Percentiles rank a stretch among this genome's conserved stretches.
These are phyloP conservation scores for Corvus hawaiiensis DNA, from an alignment of 2,113 vertebrate genomes.

Conservation along the genomic window DNA sequence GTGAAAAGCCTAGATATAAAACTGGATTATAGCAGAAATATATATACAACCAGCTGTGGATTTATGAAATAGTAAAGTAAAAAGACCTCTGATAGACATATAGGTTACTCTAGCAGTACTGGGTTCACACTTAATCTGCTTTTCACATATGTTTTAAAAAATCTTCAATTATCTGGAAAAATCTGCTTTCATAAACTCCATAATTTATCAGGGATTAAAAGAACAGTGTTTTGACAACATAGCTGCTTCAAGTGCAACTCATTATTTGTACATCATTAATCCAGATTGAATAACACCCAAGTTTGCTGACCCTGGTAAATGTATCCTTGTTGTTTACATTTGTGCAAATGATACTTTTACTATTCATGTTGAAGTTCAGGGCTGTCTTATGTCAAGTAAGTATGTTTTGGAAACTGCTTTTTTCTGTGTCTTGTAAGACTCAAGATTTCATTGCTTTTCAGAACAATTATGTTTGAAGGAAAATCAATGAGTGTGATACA, in stretches of 20 bases:
- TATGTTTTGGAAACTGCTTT: constrained; percentile 40
- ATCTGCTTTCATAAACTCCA: constrained; percentile 69
- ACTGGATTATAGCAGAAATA: constrained; percentile 38
- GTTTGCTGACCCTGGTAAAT: constrained; percentile 54
- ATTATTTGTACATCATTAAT: constrained; percentile 70
- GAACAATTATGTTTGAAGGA: constrained; percentile 41
- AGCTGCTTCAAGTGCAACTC: constrained; percentile 67
- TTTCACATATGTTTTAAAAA: constrained; percentile 67
- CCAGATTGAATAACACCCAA: constrained; percentile 55
- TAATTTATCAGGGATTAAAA: constrained; percentile 75
- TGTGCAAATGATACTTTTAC: constrained; percentile 48
- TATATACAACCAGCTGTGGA: constrained; percentile 22
- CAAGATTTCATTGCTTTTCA: constrained; percentile 53
- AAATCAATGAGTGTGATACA: constrained; percentile 32
- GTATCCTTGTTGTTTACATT: constrained; percentile 52
- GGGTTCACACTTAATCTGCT: constrained; percentile 65
- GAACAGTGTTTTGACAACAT: constrained; percentile 73
- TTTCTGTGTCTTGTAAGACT: constrained; percentile 22
- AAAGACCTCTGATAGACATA: constrained; percentile 24
- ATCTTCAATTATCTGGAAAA: constrained; percentile 62
- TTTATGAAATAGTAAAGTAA: constrained; percentile 60
- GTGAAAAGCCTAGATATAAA: constrained; percentile 34
- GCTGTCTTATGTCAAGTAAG: constrained; percentile 51
- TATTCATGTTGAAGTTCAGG: constrained; percentile 28
- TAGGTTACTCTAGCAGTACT: constrained; percentile 58